Conservation (phyloP, 2,888 invertebrate species). For the Yponomeuta sedellus region DNA sequence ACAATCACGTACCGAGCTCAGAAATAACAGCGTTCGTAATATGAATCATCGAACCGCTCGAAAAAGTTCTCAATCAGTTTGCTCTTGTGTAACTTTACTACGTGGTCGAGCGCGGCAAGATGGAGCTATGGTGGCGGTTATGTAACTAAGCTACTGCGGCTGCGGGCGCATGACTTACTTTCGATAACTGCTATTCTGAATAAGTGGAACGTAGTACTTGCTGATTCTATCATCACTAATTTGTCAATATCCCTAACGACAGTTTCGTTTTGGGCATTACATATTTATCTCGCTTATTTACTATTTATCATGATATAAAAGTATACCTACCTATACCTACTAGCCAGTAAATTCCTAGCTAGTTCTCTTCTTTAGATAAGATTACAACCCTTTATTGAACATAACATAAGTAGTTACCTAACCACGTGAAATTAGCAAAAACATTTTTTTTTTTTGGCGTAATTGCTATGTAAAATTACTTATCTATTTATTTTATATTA, state of each 20-base stretch:
- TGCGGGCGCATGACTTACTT: neutral
- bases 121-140: constrained; percentile 1
- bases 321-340: too few relatives aligned
- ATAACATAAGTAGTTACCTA: too few relatives aligned
- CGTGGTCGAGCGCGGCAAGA: constrained; percentile 59
- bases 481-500: too few relatives aligned
- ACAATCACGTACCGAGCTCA: constrained; percentile 18
- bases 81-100: constrained; percentile 60
- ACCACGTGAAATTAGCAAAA: too few relatives aligned
- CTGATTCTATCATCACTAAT: neutral
- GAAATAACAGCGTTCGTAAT: constrained; percentile 13
- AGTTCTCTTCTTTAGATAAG: too few relatives aligned
- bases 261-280: too few relatives aligned
- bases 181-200: neutral
- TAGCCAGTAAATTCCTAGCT: too few relatives aligned
- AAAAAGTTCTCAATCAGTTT: constrained; percentile 11
- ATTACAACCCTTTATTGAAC: too few relatives aligned
- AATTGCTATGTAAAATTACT: too few relatives aligned
- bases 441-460: too few relatives aligned
- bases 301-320: too few relatives aligned
- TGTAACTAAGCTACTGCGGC: constrained; percentile 3
- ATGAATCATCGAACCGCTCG: constrained; percentile 11
- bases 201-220: neutral
- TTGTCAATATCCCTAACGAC: neutral
- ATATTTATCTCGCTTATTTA: too few relatives aligned